phyloP scores from a whole-genome alignment of 2,888 invertebrate genomes.

The Alentia gelatinosa region DNA sequence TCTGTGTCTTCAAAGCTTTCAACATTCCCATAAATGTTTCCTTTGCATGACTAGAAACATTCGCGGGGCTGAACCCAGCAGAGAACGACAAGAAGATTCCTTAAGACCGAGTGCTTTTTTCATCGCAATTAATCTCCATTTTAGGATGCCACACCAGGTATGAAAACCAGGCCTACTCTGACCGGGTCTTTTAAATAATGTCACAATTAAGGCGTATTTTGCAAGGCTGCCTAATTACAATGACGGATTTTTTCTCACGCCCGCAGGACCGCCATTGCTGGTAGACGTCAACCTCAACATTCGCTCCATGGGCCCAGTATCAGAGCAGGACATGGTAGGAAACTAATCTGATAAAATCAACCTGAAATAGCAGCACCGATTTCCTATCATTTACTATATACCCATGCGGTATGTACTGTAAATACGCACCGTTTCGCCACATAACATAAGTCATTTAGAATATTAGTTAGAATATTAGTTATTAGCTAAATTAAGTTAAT shows the following conservation, averaged over 20 bases:
- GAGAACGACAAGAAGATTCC: background rate
- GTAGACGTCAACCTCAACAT: slow-evolving; percentile 91
- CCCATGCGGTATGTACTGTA: too few relatives aligned
- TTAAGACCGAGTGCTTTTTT: background rate
- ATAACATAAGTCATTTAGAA: too few relatives aligned
- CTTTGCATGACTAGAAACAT: background rate
- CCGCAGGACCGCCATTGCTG: slow-evolving; percentile 83
- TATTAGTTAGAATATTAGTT: too few relatives aligned
- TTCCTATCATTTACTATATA: too few relatives aligned
- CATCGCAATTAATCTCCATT: background rate
- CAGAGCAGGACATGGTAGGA: slow-evolving; percentile 91
- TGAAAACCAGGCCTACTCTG: background rate
- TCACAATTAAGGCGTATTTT: background rate
- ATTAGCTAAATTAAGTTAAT: too few relatives aligned
- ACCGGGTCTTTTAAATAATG: background rate
- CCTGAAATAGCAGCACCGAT: too few relatives aligned
- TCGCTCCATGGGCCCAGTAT: slow-evolving; percentile 92
- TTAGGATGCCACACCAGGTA: background rate
- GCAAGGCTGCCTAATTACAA: background rate
- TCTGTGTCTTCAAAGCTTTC: background rate
- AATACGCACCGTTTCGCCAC: too few relatives aligned
- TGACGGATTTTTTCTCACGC: background rate
- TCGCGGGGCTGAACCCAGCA: background rate
- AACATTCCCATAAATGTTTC: background rate
- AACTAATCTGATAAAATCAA: too few relatives aligned